Base-by-base conservation (phyloP, 92 coral and sea anemone species). In the Epizoanthus illoricatus region DNA sequence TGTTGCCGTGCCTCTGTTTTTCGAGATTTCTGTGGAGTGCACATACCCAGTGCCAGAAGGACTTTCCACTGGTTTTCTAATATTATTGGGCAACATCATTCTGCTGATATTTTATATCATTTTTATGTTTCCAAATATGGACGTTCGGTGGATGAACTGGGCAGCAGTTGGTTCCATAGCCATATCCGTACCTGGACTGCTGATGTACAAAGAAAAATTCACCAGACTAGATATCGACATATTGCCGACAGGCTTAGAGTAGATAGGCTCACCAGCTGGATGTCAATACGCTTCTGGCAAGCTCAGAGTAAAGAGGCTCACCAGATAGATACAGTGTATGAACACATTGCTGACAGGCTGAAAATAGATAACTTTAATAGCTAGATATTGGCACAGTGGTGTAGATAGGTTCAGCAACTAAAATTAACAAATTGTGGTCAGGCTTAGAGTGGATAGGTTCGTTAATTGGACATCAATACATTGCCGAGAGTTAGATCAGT, bases 111-210 rank as follows among this genome's bases (percentile, higher is more conserved):
- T 89, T 72, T 74, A 73, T 17, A 69, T 87, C 8, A 72, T 84
- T 5, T 91, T 91, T 71, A 91, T 91, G 92, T 89, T 91, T 80
- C 95, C 95, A 11, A 74, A 47, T 54, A 75, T 86, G 65, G 81
- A 84, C 76, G 90, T 89, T 10, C 63, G 80, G 6, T 91, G 95
- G 95, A 84, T 91, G 88, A 91, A 91, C 86, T 91, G 95, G 95
- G 80, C 84, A 18, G 76, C 89, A 49, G 90, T 84, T 0, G 87
- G 79, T n/a, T 81, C 83, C 54, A 70, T 80, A n/a, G 86, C 83
- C 1, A 23, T 80, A 40, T 84, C 90, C 72, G 81, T 91, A 18
- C 95, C 92, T 56, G 80, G 81, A 39, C 70, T 91, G 54, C 73
- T 91, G 24, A 55, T 87, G 8, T 89, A 85, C 64, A 86, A 81